Base-by-base conservation (phyloP, 2,797 vertebrate species). In the Molossus molossus region DNA sequence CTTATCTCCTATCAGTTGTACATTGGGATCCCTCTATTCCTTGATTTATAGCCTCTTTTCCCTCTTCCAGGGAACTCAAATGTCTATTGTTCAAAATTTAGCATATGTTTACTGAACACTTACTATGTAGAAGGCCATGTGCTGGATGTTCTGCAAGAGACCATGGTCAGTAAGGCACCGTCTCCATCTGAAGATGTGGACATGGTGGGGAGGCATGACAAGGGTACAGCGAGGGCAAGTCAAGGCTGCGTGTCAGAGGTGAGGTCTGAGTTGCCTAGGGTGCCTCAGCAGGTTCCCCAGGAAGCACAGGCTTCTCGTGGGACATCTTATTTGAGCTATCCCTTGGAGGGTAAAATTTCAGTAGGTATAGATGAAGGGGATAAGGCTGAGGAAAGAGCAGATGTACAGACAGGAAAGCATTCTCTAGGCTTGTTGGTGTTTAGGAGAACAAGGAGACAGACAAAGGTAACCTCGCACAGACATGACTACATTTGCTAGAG, bases 201-300 rank as follows among this genome's bases (percentile, higher is more conserved):
- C 14, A 0, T 33, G 13, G 21, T 77, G 8, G 1, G 25, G 40
- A 64, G 50, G 9, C 13, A 17, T 8, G 48, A 60, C 17, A 64
- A 18, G 4, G 17, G 3, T 11, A 18, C 25, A 40, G 1, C 29
- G 55, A 55, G 17, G 29, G 25, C 13, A 60, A 37, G 48, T 40
- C 20, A 6, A 55, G 58, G 9, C 0, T 0, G 15, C 37, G 1
- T n/a, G 18, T 65, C 17, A 0, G 25, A 6, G 17, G 14, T 37
- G 29, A 2, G 53, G 11, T 9, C 4, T 9, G 25, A 37, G 3
- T 67, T 45, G 20, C 25, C 45, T 40, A 4, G 21, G 53, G 25
- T 2, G 3, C 33, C 12, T 70, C 12, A 10, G 80, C 6, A 14
- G 29, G 8, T 48, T 67, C 87, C 23, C 11, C n/a, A 21, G 23